phyloP scores from a whole-genome alignment of 2,113 vertebrate genomes.

The Chiloscyllium plagiosum region DNA sequence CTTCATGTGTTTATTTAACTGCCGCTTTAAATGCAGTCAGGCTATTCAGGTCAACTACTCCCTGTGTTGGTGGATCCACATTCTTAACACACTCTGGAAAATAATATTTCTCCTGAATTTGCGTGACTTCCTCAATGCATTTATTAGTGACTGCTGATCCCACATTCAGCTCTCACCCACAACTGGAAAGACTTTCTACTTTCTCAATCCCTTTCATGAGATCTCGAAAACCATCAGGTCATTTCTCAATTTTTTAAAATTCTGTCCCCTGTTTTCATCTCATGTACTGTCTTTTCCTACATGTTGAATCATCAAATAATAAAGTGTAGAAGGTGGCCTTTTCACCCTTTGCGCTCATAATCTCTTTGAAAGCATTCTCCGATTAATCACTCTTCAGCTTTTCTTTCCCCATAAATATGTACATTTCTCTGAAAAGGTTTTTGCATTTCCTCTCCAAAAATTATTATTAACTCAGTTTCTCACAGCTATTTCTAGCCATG shows the following conservation, averaged over 20 bases:
- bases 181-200: background rate
- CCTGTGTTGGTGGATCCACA: background rate
- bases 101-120: background rate
- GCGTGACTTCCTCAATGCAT: background rate
- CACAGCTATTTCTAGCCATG: background rate
- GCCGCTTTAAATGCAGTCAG: background rate
- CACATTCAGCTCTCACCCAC: background rate
- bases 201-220: background rate
- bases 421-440: background rate
- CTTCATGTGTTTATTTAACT: background rate
- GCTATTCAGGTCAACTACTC: background rate
- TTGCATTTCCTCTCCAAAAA: background rate
- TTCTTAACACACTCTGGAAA: background rate
- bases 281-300: background rate
- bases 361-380: background rate
- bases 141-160: background rate
- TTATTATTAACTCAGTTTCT: background rate
- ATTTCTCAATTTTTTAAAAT: background rate
- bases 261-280: background rate
- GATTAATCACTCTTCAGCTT: background rate
- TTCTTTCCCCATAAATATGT: background rate
- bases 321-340: background rate
- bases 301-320: background rate
- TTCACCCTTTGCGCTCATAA: background rate
- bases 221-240: background rate